phyloP scores from a whole-genome alignment of 2,888 invertebrate genomes.

The Anthoptus insignis region DNA sequence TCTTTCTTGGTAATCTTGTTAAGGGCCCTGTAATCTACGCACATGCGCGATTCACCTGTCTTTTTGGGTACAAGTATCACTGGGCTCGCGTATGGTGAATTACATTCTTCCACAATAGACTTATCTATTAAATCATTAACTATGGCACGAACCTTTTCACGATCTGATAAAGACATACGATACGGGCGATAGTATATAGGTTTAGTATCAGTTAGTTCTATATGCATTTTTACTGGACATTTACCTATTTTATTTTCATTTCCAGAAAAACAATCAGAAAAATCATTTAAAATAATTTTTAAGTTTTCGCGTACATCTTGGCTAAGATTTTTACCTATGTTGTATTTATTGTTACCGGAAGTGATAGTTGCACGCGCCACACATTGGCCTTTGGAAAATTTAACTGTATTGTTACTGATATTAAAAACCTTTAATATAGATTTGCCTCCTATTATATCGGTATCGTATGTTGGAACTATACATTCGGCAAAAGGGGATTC shows the following conservation, averaged over 20 bases:
- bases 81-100: slow-evolving; percentile 38
- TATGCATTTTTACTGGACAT: slow-evolving; percentile 19
- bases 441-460: slow-evolving; percentile 23
- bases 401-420: slow-evolving; percentile 15
- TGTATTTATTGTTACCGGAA: slow-evolving; percentile 7
- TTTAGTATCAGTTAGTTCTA: slow-evolving; percentile 13
- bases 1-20: slow-evolving; percentile 30
- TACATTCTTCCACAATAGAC: slow-evolving; percentile 19
- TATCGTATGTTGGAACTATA: not conserved
- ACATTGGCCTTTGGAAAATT: slow-evolving; percentile 1
- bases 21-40: slow-evolving; percentile 28
- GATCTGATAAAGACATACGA: slow-evolving; percentile 19
- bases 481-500: not conserved
- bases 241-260: slow-evolving; percentile 3
- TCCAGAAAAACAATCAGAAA: slow-evolving; percentile 17
- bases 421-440: slow-evolving; percentile 35
- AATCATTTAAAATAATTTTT: slow-evolving; percentile 10
- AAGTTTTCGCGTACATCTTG: not conserved
- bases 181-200: slow-evolving; percentile 20
- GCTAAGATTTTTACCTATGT: slow-evolving; percentile 4
- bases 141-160: slow-evolving; percentile 9
- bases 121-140: slow-evolving; percentile 21
- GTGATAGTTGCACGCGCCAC: slow-evolving; percentile 28
- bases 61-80: slow-evolving; percentile 35
- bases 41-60: slow-evolving; percentile 23